Percentiles rank a stretch among this genome's conserved stretches.
Conservation (phyloP, 2,113 vertebrate species). For the Protobothrops mucrosquamatus region DNA sequence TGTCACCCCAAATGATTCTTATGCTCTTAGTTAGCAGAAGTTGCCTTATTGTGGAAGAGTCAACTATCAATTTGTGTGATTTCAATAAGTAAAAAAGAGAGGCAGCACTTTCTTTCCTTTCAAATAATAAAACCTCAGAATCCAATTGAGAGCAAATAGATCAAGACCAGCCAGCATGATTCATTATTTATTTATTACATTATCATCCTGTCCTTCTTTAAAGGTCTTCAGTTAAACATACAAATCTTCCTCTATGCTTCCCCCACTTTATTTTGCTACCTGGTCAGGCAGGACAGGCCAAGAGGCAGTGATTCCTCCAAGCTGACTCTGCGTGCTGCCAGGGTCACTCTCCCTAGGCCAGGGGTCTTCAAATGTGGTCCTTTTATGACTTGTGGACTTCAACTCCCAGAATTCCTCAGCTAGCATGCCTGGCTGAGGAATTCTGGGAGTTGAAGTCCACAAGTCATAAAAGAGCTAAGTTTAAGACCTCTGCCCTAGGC, state of each 20-base stretch:
- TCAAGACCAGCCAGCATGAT: not conserved
- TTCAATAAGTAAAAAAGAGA: not conserved
- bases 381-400: too few relatives aligned
- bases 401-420: too few relatives aligned
- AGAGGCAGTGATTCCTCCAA: not conserved
- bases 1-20: not conserved
- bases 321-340: not conserved
- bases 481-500: too few relatives aligned
- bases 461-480: too few relatives aligned
- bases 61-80: not conserved
- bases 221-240: not conserved
- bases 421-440: too few relatives aligned
- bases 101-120: not conserved
- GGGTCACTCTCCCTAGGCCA: not conserved
- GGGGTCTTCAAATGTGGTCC: too few relatives aligned
- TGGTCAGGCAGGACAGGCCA: not conserved
- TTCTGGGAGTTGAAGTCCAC: too few relatives aligned
- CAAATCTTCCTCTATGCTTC: not conserved
- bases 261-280: not conserved
- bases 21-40: not conserved
- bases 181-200: not conserved
- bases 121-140: not conserved
- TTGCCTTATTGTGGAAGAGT: not conserved
- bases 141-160: not conserved
- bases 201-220: not conserved